A percentile compares a stretch with the other conserved stretches of the same genome.
phyloP scores from a whole-genome alignment of 64 coral and sea anemone species.

The Dendrophyllia cribrosa region DNA sequence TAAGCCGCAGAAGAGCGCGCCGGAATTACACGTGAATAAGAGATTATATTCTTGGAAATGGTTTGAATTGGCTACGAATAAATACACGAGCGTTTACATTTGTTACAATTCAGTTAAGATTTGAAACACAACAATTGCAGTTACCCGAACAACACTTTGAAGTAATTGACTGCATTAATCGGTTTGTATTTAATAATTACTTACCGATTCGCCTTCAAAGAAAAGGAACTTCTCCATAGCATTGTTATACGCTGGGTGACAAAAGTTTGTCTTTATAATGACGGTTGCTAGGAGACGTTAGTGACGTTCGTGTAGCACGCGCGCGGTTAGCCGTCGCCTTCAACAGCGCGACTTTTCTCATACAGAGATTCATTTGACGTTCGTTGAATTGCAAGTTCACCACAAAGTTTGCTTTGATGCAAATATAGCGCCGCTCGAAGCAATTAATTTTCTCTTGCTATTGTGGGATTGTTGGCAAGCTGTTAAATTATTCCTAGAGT shows the following conservation, averaged over 20 bases:
- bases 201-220: slow-evolving; percentile 3
- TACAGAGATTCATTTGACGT: background rate
- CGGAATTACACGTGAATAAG: background rate
- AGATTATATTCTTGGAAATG: slow-evolving; percentile 28
- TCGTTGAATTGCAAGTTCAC: background rate
- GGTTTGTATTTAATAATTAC: slow-evolving; percentile 31
- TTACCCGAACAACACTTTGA: background rate
- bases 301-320: background rate
- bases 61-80: background rate
- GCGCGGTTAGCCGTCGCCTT: background rate
- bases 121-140: background rate
- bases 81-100: background rate
- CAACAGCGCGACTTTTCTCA: background rate
- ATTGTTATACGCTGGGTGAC: background rate
- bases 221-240: background rate
- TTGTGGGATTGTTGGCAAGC: background rate
- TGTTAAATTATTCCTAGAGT: slow-evolving; percentile 25
- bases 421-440: slow-evolving; percentile 12
- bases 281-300: slow-evolving; percentile 20
- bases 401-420: background rate
- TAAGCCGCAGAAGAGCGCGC: slow-evolving; percentile 10
- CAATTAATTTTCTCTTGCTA: slow-evolving; percentile 32
- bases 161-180: background rate
- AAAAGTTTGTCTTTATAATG: background rate
- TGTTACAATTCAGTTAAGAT: background rate